A percentile compares a stretch with the other conserved stretches of the same genome.
Evolutionary conservation across 2,113 vertebrate species (phyloP).

Genomic region (human): GRCh38 chr5:109493001-109493500

Average conservation of each 20-base stretch:
- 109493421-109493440: not conserved
- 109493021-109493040: not conserved
- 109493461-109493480: not conserved
- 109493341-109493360: not conserved
- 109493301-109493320: not conserved
- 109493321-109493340: not conserved
- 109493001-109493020: not conserved
- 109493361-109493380: not conserved
- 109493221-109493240: not conserved
- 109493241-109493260: not conserved
- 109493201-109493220: constrained; percentile 9
- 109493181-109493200: not conserved
- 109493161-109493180: not conserved
- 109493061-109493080: not conserved
- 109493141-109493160: not conserved
- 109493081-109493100: not conserved
- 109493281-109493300: not conserved
- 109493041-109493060: not conserved
- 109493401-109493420: not conserved
- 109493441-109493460: not conserved
- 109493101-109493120: not conserved
- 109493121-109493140: not conserved
- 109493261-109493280: not conserved
- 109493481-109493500: not conserved
- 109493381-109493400: not conserved